Evolutionary conservation across 2,888 invertebrate species (phyloP), one percentile per base, ranked within the genome.

Genomic region (Heliconius erato): DNA sequence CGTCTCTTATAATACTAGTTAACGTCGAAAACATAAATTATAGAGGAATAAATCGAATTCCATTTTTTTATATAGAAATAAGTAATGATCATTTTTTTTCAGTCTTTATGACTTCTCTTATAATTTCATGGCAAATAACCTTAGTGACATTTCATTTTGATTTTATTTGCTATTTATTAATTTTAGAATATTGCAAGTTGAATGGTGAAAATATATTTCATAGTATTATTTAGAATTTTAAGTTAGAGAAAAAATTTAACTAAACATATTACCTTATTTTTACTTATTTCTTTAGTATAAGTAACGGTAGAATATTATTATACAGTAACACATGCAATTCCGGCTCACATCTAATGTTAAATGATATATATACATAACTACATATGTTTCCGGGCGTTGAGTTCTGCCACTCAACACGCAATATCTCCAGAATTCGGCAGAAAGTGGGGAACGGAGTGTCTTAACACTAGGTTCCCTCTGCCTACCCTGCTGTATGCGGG

Each of bases 1-100:
- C 76, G 40, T 32, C 35, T 72, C 14, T 76, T 76, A 63, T 59
- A 54, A 54, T 54, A 63, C 19, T 76, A 76, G 63, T 76, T 76
- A 63, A 76, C 63, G 40, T 63, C 26, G 35, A 76, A 63, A 76
- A 76, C 63, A 59, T 63, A n/a, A 76, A 63, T 74, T 63, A 23
- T 59, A 76, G 16, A 63, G 16, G 0, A 76, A 63, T 63, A 76
- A n/a, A 35, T 59, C 1, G 35, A 63, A 40, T 76, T 63, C n/a
- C 14, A 59, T 35, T 76, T 63, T 54, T 63, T 40, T 44, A n/a
- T 35, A 5, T 71, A 69, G 0, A 35, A 69, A 71, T 44, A n/a
- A 63, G n/a, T 63, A n/a, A 3, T 63, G 23, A 59, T 59, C 6
- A 54, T 7, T 59, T n/a, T 63, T n/a, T 63, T 23, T 7, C 63